Conservation (phyloP, 2,113 vertebrate species). For the Charina bottae region DNA sequence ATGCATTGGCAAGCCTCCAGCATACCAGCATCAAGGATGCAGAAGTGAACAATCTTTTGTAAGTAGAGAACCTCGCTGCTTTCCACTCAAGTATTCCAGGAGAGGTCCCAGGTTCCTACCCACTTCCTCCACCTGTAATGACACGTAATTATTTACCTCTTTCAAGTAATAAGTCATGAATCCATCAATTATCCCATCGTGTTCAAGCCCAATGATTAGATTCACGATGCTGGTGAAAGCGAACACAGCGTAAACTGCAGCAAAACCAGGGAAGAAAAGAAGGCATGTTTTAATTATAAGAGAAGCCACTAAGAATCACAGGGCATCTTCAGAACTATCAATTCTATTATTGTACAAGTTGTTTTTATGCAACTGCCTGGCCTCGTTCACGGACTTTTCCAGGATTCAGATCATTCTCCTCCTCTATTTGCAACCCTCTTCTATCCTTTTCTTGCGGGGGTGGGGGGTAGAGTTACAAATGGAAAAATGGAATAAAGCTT, state of each 20-base stretch:
- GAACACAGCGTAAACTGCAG: constrained; percentile 86
- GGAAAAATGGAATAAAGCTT: not conserved
- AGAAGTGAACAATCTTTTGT: not conserved
- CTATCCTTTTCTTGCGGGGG: not conserved
- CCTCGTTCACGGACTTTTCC: not conserved
- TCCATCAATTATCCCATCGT: constrained; percentile 94
- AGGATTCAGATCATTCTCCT: not conserved
- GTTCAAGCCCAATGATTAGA: constrained; percentile 92
- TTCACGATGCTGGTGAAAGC: constrained; percentile 91
- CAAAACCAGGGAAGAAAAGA: constrained; percentile 21
- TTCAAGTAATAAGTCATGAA: constrained; percentile 93
- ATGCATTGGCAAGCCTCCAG: not conserved
- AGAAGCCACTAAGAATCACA: not conserved
- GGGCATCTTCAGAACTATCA: not conserved
- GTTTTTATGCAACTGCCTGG: not conserved
- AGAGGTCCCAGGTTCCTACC: not conserved
- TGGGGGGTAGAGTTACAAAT: not conserved
- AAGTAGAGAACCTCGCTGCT: not conserved
- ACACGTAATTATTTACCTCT: constrained; percentile 75
- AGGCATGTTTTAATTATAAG: not conserved
- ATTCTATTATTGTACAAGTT: not conserved
- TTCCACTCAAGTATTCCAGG: not conserved
- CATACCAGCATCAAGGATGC: not conserved
- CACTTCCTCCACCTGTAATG: not conserved
- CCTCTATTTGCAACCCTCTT: not conserved